Conservation (phyloP, 2,888 invertebrate genomes). For the Spodoptera littoralis region DNA sequence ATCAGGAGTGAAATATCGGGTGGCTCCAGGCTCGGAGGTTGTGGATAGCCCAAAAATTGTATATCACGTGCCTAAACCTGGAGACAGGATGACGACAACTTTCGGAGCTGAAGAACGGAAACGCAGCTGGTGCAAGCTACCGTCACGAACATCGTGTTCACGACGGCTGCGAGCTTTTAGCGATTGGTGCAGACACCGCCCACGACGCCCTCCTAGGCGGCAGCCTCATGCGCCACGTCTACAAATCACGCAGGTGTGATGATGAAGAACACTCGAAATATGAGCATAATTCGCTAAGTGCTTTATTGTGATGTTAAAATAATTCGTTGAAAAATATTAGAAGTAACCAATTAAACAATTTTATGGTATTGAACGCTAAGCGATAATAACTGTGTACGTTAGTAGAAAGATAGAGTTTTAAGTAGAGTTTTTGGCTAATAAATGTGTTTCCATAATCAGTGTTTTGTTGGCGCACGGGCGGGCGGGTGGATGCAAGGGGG, state of each 20-base stretch:
- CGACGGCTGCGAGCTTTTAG: conserved; percentile 71
- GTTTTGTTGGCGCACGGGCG: conserved; percentile 82
- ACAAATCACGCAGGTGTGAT: conserved; percentile 87
- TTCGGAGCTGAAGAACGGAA: conserved; percentile 77
- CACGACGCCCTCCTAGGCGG: conserved; percentile 73
- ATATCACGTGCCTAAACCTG: conserved; percentile 81
- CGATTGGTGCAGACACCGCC: conserved; percentile 74
- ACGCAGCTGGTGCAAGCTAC: conserved; percentile 74
- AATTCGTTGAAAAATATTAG: conserved; percentile 29
- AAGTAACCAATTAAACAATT: conserved; percentile 26
- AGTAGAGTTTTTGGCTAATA: conserved; percentile 85
- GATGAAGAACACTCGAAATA: conserved; percentile 51
- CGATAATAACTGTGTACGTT: conserved; percentile 64
- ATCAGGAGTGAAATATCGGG: conserved; percentile 79
- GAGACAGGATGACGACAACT: conserved; percentile 82
- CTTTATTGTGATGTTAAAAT: conserved; percentile 37
- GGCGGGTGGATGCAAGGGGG: conserved; percentile 69
- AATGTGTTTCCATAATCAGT: conserved; percentile 84
- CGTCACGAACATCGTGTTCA: conserved; percentile 72
- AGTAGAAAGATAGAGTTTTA: conserved; percentile 78
- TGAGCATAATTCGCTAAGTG: conserved; percentile 48
- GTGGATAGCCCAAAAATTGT: conserved; percentile 84
- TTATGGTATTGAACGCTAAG: conserved; percentile 58
- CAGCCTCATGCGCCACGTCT: conserved; percentile 75
- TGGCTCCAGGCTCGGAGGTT: conserved; percentile 74